These are phyloP conservation scores for Emesis castigata DNA, from an alignment of 2,888 invertebrate genomes.

Conservation along the genomic window DNA sequence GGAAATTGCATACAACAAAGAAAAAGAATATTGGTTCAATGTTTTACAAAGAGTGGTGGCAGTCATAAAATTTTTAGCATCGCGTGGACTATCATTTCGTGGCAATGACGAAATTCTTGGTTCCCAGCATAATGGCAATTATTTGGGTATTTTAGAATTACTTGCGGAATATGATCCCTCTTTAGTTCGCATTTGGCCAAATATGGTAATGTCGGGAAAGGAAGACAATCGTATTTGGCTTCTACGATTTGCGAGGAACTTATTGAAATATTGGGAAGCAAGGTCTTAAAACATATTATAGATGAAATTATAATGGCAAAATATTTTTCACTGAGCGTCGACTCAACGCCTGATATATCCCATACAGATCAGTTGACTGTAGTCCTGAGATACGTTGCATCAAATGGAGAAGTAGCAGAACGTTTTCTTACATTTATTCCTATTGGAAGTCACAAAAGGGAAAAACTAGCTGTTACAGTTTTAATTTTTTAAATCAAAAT, in stretches of 20 bases:
- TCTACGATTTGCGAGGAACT: slow-evolving; percentile 33
- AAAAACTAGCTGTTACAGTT: slow-evolving; percentile 18
- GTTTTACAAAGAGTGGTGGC: slow-evolving; percentile 39
- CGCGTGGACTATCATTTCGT: slow-evolving; percentile 31
- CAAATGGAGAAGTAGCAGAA: slow-evolving; percentile 25
- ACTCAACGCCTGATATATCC: slow-evolving; percentile 47
- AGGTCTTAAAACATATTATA: slow-evolving; percentile 33
- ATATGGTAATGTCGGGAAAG: slow-evolving; percentile 28
- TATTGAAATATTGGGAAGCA: slow-evolving; percentile 27
- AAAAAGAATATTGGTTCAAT: slow-evolving; percentile 34
- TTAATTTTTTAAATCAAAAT: slow-evolving; percentile 17
- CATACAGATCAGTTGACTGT: slow-evolving; percentile 47
- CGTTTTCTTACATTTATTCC: slow-evolving; percentile 46
- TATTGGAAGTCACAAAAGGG: slow-evolving; percentile 22
- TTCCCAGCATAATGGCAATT: slow-evolving; percentile 33
- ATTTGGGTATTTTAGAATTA: slow-evolving; percentile 37
- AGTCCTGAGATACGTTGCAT: slow-evolving; percentile 37
- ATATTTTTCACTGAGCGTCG: slow-evolving; percentile 42
- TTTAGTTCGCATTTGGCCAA: slow-evolving; percentile 26
- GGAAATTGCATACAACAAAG: slow-evolving; percentile 31
- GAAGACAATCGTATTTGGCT: slow-evolving; percentile 35
- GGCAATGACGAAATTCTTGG: slow-evolving; percentile 31
- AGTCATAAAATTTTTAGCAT: slow-evolving; percentile 29
- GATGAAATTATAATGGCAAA: slow-evolving; percentile 31
- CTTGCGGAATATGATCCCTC: slow-evolving; percentile 33